Evolutionary conservation across 2,888 invertebrate species (phyloP).

Genomic region (Griposia aprilina): DNA sequence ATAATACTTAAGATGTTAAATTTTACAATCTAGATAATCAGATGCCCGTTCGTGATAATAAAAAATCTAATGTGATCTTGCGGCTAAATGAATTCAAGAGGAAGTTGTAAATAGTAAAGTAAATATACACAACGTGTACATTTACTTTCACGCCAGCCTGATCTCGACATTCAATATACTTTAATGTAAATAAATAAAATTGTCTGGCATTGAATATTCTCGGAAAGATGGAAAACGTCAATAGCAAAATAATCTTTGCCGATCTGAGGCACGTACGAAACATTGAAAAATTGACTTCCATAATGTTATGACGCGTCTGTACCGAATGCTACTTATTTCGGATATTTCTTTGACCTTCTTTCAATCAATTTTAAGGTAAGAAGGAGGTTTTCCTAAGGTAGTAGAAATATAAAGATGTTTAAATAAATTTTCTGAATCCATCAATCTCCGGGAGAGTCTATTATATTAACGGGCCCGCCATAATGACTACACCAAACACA

Average conservation of each 20-base stretch:
- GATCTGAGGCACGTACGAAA: slow-evolving; percentile 55
- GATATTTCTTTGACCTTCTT: slow-evolving; percentile 13
- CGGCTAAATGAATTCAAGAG: slow-evolving; percentile 45
- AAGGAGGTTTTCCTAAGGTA: no score
- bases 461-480: slow-evolving; percentile 34
- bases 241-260: slow-evolving; percentile 55
- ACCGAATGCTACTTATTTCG: slow-evolving; percentile 4
- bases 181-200: slow-evolving; percentile 62
- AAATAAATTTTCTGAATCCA: background rate
- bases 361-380: no score
- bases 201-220: slow-evolving; percentile 56
- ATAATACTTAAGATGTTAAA: slow-evolving; percentile 36
- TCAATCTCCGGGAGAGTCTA: background rate
- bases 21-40: slow-evolving; percentile 29
- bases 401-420: background rate
- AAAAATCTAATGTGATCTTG: slow-evolving; percentile 38
- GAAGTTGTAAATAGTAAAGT: slow-evolving; percentile 64
- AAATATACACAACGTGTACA: slow-evolving; percentile 61
- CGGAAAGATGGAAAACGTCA: slow-evolving; percentile 44
- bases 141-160: slow-evolving; percentile 49
- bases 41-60: slow-evolving; percentile 23
- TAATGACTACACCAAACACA: slow-evolving; percentile 37
- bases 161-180: slow-evolving; percentile 60
- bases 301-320: slow-evolving; percentile 35
- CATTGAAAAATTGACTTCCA: slow-evolving; percentile 54